phyloP scores from a whole-genome alignment of 2,888 invertebrate genomes.

The Papilio demoleus region DNA sequence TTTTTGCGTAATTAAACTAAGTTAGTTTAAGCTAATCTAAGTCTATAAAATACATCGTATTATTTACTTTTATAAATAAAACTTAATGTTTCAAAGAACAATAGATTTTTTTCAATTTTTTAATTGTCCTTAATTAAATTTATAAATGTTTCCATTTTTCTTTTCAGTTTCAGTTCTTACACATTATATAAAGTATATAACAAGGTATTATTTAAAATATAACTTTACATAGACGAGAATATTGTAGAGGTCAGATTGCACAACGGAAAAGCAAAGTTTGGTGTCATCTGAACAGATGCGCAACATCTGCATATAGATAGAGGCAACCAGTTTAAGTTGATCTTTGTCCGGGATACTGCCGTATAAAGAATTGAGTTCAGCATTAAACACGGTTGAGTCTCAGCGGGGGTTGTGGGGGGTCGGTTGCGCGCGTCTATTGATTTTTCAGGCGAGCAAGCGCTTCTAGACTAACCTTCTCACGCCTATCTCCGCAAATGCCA shows the following conservation, averaged over 20 bases:
- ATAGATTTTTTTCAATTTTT: background rate
- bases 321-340: constrained; percentile 1
- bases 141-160: background rate
- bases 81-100: too few species aligned
- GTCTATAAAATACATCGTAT: too few species aligned
- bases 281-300: constrained; percentile 21
- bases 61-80: too few species aligned
- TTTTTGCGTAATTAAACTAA: too few species aligned
- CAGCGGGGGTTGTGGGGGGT: constrained; percentile 44
- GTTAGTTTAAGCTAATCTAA: too few species aligned
- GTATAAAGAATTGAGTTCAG: constrained; percentile 45
- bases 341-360: constrained; percentile 46
- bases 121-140: background rate
- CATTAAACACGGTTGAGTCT: constrained; percentile 59
- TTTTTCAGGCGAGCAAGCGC: constrained; percentile 55
- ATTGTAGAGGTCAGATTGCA: constrained; percentile 16
- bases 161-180: background rate
- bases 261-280: constrained; percentile 18
- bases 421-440: constrained; percentile 80
- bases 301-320: constrained; percentile 20
- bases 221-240: background rate
- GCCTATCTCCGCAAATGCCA: constrained; percentile 60
- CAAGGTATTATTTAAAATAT: background rate
- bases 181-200: background rate
- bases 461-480: constrained; percentile 42